Conservation (phyloP, 2,888 invertebrate species). For the Cheilosia pagana region DNA sequence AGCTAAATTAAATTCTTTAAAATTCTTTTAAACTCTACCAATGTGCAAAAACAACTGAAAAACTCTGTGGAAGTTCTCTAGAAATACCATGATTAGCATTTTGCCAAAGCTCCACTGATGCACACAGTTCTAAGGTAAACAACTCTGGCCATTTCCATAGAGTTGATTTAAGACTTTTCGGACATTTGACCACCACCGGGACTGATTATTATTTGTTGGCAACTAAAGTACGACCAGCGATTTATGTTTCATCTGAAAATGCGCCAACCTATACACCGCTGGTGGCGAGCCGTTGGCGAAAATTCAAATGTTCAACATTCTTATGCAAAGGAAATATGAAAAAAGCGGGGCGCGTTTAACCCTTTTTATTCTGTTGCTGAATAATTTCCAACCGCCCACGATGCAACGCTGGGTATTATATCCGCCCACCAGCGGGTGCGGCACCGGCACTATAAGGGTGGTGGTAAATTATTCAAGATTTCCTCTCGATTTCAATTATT, state of each 20-base stretch:
- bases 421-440: neutral
- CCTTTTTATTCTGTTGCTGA: conserved; percentile 58
- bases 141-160: conserved; percentile 10
- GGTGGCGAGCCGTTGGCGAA: conserved; percentile 22
- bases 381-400: conserved; percentile 45
- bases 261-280: no score
- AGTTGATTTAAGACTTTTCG: conserved; percentile 22
- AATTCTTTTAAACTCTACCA: no score
- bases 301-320: conserved; percentile 42
- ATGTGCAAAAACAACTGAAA: no score
- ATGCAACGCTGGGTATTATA: conserved; percentile 47
- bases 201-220: neutral
- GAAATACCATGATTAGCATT: conserved; percentile 12
- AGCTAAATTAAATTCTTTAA: no score
- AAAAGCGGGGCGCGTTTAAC: conserved; percentile 26
- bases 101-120: neutral
- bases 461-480: conserved; percentile 74
- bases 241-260: conserved; percentile 33
- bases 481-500: conserved; percentile 75
- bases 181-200: neutral
- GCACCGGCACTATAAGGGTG: neutral
- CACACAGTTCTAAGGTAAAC: conserved; percentile 3
- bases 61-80: neutral
- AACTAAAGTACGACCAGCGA: neutral
- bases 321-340: conserved; percentile 29